These are phyloP conservation scores for Drosophila demipolita DNA, from an alignment of 2,888 invertebrate genomes.

Conservation along the genomic window DNA sequence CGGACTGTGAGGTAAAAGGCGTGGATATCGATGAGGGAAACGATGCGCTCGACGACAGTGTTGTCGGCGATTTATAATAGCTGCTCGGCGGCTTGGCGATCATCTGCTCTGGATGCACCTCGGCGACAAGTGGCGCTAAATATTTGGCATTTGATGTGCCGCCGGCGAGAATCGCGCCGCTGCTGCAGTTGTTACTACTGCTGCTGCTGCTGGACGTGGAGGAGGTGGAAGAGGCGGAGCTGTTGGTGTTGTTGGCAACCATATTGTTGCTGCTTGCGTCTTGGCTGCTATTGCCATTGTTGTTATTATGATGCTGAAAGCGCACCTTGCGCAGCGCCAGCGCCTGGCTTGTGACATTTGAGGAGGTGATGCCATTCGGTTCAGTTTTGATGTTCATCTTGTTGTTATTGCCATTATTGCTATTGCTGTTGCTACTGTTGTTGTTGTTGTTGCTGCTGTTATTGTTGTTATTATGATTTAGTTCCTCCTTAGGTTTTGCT, in stretches of 20 bases:
- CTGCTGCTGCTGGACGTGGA: conserved; percentile 26
- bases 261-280: conserved; percentile 45
- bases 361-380: conserved; percentile 58
- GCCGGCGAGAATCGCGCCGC: conserved; percentile 55
- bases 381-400: conserved; percentile 58
- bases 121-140: conserved; percentile 83
- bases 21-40: conserved; percentile 82
- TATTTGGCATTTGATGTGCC: conserved; percentile 79
- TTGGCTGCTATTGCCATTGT: conserved; percentile 46
- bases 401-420: conserved; percentile 36
- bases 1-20: conserved; percentile 82
- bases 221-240: conserved; percentile 50
- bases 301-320: conserved; percentile 67
- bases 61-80: conserved; percentile 82
- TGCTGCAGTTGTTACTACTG: conserved; percentile 29
- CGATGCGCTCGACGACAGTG: conserved; percentile 82
- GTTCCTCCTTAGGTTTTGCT: conserved; percentile 48
- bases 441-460: conserved; percentile 42
- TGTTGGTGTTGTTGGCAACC: conserved; percentile 31
- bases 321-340: conserved; percentile 71
- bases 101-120: conserved; percentile 84
- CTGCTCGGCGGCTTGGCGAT: conserved; percentile 69
- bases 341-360: conserved; percentile 39
- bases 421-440: conserved; percentile 34
- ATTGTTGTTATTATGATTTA: conserved; percentile 51